Conservation (phyloP, 1,140 invertebrate genomes). For the Halesus radiatus region DNA sequence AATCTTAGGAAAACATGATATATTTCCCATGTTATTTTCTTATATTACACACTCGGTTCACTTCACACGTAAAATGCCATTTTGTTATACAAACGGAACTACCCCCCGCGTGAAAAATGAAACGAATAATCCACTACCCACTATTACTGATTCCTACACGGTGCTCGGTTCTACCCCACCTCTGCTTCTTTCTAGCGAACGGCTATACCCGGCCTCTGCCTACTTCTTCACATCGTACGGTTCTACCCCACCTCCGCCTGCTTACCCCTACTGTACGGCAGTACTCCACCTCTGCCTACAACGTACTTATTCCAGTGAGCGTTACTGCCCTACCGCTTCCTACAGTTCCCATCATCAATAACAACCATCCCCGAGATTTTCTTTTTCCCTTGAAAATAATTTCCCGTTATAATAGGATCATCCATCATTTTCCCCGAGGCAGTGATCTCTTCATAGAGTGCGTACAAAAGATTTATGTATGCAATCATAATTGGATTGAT, state of each 20-base stretch:
- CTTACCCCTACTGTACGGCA: too few species aligned
- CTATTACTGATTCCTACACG: not conserved
- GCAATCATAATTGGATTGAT: conserved; percentile 14
- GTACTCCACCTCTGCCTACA: too few species aligned
- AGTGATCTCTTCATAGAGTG: conserved; percentile 26
- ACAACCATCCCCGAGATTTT: conserved; percentile 13
- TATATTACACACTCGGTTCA: not conserved
- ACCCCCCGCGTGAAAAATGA: conserved; percentile 1
- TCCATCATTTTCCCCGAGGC: conserved; percentile 18
- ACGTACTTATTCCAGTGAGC: too few species aligned
- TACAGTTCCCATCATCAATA: conserved; percentile 9
- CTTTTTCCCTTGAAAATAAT: conserved; percentile 16
- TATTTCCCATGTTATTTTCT: not conserved
- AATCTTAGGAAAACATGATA: too few species aligned
- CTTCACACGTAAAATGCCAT: not conserved
- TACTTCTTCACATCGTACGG: too few species aligned
- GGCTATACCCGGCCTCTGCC: too few species aligned
- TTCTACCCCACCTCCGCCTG: too few species aligned
- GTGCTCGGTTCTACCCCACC: too few species aligned
- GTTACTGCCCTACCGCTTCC: too few species aligned
- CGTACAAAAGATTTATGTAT: conserved; percentile 5
- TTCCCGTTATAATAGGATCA: conserved; percentile 7
- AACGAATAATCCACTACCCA: conserved; percentile 7
- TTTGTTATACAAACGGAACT: conserved; percentile 12
- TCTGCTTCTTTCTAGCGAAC: too few species aligned